phyloP scores from a whole-genome alignment of 2,888 invertebrate species.

The Andricus curvator region DNA sequence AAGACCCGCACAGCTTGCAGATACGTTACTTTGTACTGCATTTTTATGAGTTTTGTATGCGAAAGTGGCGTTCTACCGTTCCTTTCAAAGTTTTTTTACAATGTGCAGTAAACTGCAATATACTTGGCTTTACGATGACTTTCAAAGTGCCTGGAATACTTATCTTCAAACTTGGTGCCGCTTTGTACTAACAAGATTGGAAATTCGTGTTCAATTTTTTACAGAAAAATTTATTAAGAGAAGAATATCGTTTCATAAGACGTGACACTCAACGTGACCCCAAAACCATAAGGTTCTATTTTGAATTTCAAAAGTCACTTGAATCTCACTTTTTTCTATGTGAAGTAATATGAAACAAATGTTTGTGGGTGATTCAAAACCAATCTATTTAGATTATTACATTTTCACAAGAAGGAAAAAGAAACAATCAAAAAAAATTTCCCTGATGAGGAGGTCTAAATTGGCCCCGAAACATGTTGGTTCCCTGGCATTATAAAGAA shows the following conservation, averaged over 20 bases:
- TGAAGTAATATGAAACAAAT: too few relatives aligned
- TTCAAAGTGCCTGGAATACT: conserved; percentile 16
- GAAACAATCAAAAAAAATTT: too few relatives aligned
- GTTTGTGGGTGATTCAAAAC: too few relatives aligned
- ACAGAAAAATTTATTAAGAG: not conserved
- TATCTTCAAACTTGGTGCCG: not conserved
- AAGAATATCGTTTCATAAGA: not conserved
- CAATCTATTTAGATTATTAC: too few relatives aligned
- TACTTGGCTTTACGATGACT: conserved; percentile 6
- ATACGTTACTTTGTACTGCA: conserved; percentile 6
- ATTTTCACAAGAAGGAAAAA: too few relatives aligned
- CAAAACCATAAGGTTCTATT: too few relatives aligned
- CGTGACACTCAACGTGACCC: too few relatives aligned
- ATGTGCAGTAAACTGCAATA: conserved; percentile 9
- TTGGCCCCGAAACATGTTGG: too few relatives aligned
- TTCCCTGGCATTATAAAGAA: too few relatives aligned
- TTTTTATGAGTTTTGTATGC: conserved; percentile 20
- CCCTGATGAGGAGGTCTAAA: too few relatives aligned
- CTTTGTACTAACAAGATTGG: conserved; percentile 3
- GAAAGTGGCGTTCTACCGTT: not conserved
- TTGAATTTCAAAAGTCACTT: too few relatives aligned
- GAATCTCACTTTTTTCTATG: too few relatives aligned
- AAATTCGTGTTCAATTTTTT: not conserved
- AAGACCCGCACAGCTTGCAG: not conserved
- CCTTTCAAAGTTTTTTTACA: conserved; percentile 31